Conservation (phyloP, 1,140 invertebrate genomes). For the Drosophila varians region DNA sequence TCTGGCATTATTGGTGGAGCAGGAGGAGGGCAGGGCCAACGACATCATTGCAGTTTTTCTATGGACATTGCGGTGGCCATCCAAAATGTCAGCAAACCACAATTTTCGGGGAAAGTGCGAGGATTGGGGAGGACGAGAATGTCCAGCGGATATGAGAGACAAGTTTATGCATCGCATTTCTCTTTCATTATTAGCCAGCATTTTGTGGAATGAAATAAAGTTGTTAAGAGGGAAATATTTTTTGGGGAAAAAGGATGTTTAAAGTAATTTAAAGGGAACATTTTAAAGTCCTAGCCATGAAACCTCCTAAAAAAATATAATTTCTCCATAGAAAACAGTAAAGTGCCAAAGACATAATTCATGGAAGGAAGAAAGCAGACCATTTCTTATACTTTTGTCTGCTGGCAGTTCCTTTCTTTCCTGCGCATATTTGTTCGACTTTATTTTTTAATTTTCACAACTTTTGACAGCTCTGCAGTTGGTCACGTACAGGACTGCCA, state of each 20-base stretch:
- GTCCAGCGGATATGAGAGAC: constrained; percentile 15
- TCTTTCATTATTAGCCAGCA: constrained; percentile 26
- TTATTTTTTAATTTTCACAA: constrained; percentile 81
- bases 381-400: constrained; percentile 5
- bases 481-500: constrained; percentile 68
- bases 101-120: constrained; percentile 18
- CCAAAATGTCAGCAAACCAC: constrained; percentile 20
- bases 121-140: not conserved
- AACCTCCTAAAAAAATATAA: no score
- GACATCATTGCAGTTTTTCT: constrained; percentile 64
- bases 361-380: not conserved
- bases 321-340: no score
- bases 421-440: constrained; percentile 74
- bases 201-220: not conserved
- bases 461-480: constrained; percentile 76
- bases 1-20: not conserved
- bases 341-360: not conserved
- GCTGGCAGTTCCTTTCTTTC: constrained; percentile 12
- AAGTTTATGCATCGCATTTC: constrained; percentile 35
- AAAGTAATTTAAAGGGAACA: no score
- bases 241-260: not conserved
- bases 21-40: constrained; percentile 51
- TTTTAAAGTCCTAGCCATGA: no score
- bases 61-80: constrained; percentile 38
- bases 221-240: not conserved